Percentiles rank a stretch among this genome's conserved stretches.
Evolutionary conservation across 1,140 invertebrate genomes (phyloP).

Genomic region (Coelopa frigida): DNA sequence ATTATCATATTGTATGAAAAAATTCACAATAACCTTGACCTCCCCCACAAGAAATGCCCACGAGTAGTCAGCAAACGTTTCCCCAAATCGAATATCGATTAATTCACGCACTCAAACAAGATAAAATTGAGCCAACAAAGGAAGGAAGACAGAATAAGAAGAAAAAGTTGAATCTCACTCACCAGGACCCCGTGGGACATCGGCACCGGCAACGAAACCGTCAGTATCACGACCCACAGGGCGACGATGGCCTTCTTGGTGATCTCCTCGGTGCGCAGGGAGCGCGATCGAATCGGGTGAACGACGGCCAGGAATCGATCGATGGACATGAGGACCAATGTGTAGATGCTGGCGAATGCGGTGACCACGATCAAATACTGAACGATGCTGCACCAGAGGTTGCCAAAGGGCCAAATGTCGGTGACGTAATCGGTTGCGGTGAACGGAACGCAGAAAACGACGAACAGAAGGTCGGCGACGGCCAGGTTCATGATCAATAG

Average conservation of each 20-base stretch:
- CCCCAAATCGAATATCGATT: too few species aligned
- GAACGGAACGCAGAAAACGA: constrained; percentile 92
- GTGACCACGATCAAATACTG: constrained; percentile 74
- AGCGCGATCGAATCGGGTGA: constrained; percentile 77
- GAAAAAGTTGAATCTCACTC: too few species aligned
- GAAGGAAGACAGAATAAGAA: too few species aligned
- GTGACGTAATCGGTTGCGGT: constrained; percentile 78
- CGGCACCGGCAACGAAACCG: constrained; percentile 65
- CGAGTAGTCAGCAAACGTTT: too few species aligned
- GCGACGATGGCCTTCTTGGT: constrained; percentile 66
- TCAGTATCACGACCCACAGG: constrained; percentile 73
- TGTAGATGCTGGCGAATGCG: constrained; percentile 90
- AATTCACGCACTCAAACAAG: too few species aligned
- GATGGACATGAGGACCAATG: constrained; percentile 90
- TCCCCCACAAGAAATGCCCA: too few species aligned
- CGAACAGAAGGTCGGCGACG: constrained; percentile 85
- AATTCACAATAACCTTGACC: too few species aligned
- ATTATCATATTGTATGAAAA: too few species aligned
- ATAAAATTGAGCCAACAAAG: too few species aligned
- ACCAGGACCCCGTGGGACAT: constrained; percentile 64
- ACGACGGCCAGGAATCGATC: constrained; percentile 93
- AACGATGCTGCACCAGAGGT: constrained; percentile 80
- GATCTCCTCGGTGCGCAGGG: constrained; percentile 77
- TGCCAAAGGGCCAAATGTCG: constrained; percentile 82
- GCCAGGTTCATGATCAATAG: constrained; percentile 83